Evolutionary conservation across 2,797 vertebrate species (phyloP), one percentile per base, ranked within the genome.

Genomic region (Enteromius anoplus): DNA sequence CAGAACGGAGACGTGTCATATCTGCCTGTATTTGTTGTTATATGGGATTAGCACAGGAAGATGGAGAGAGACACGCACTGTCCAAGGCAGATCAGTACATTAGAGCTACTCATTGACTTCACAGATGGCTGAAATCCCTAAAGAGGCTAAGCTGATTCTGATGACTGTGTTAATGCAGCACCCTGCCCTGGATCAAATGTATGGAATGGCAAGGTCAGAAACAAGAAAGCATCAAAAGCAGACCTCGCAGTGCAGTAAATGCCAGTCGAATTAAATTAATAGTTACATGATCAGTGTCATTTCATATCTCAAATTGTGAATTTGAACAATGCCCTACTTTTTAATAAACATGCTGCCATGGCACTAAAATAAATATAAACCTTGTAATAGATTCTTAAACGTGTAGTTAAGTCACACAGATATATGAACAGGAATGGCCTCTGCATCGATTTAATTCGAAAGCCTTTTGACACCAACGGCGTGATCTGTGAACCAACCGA

Each of bases 61-160:
- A 34, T 5, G 40, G 85, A 80, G 78, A 84, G 75, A 51, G 73
- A 53, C 70, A 45, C 23, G 8, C 55, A 78, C 47, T 85, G 58
- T 82, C 37, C 71, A 15, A 68, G 42, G 26, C 69, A n/a, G 79
- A 64, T 3, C 78, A 81, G 73, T 68, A 55, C 71, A 66, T 79
- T 69, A 60, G 21, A 81, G 81, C 80, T 70, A 37, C 76, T 84
- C 66, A 73, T 60, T 79, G 85, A 75, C 87, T 65, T 78, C 87
- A 84, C 89, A 90, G 89, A 91, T 89, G 90, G 87, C 68, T 85
- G 66, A 82, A 84, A 85, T 85, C 85, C 87, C 82, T 26, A 90
- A 85, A 91, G 86, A 90, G 89, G 89, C 78, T 91, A 92, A 90
- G 76, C 76, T 81, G 66, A 77, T 64, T 83, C 45, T 85, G 83